Percentiles rank a stretch among this genome's conserved stretches.
These are phyloP conservation scores for Beroe forskalii DNA, from an alignment of 37 sponge, comb jelly and placozoan species.

Conservation along the genomic window DNA sequence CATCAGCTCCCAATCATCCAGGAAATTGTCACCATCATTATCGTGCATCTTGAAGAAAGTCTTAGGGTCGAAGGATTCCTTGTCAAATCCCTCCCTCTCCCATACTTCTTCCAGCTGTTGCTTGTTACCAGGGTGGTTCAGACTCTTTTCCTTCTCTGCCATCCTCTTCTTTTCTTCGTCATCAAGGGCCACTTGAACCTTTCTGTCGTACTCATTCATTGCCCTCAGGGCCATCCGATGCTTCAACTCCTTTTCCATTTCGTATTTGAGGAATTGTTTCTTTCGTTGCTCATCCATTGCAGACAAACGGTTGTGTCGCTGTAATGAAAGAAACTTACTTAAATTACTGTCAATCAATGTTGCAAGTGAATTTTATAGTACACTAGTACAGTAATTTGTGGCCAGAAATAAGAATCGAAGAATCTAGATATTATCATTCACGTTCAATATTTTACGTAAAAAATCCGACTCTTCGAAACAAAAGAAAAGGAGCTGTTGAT, in stretches of 20 bases:
- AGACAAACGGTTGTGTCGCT: slow-evolving; percentile 22
- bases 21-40: slow-evolving; percentile 30
- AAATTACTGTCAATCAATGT: no score
- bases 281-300: slow-evolving; percentile 26
- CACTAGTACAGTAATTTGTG: no score
- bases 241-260: slow-evolving; percentile 64
- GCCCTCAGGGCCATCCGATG: slow-evolving; percentile 56
- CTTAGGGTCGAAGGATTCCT: slow-evolving; percentile 60
- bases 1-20: slow-evolving; percentile 63
- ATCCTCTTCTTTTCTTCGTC: slow-evolving; percentile 26
- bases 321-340: not conserved
- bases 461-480: no score
- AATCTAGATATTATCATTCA: no score
- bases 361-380: no score
- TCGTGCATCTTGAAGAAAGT: slow-evolving; percentile 68
- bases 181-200: slow-evolving; percentile 35
- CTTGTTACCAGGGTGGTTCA: slow-evolving; percentile 57
- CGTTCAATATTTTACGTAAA: no score
- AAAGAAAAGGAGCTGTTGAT: no score
- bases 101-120: slow-evolving; percentile 49
- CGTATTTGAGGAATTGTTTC: slow-evolving; percentile 10
- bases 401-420: no score
- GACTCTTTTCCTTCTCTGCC: not conserved
- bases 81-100: slow-evolving; percentile 68
- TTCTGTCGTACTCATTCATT: slow-evolving; percentile 60